Evolutionary conservation across 1,140 invertebrate genomes (phyloP).

Genomic region (Holcopasites calliopsidis): DNA sequence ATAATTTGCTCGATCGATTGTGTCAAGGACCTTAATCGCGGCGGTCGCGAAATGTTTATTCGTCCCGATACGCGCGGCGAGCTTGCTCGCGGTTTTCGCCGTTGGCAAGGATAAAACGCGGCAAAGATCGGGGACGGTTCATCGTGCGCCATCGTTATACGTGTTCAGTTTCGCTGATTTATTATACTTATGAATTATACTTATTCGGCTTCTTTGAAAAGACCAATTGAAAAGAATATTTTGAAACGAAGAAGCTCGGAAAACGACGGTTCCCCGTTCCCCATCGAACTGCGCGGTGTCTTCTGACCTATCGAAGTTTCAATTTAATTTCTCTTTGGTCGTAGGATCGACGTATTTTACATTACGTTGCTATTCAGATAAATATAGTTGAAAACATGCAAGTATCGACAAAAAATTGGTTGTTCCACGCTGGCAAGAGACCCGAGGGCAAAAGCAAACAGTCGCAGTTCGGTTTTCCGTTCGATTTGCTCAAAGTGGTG

Average conservation of each 20-base stretch:
- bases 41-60: conserved; percentile 4
- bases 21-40: conserved; percentile 12
- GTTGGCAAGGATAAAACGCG: no score
- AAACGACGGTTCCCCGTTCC: not conserved
- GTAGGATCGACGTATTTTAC: not conserved
- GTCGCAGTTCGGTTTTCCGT: not conserved
- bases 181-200: no score
- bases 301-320: not conserved
- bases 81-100: no score
- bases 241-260: not conserved
- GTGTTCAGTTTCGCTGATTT: no score
- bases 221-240: not conserved
- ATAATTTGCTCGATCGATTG: conserved; percentile 1
- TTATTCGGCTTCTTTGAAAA: not conserved
- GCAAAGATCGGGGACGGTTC: no score
- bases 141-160: no score
- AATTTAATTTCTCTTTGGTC: conserved; percentile 13
- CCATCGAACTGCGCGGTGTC: not conserved
- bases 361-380: not conserved
- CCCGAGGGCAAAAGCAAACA: not conserved
- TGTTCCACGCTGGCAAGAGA: not conserved
- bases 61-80: not conserved
- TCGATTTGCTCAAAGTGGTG: not conserved
- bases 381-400: not conserved
- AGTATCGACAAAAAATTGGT: not conserved